phyloP scores from a whole-genome alignment of 2,113 vertebrate genomes.

The Proteles cristata region DNA sequence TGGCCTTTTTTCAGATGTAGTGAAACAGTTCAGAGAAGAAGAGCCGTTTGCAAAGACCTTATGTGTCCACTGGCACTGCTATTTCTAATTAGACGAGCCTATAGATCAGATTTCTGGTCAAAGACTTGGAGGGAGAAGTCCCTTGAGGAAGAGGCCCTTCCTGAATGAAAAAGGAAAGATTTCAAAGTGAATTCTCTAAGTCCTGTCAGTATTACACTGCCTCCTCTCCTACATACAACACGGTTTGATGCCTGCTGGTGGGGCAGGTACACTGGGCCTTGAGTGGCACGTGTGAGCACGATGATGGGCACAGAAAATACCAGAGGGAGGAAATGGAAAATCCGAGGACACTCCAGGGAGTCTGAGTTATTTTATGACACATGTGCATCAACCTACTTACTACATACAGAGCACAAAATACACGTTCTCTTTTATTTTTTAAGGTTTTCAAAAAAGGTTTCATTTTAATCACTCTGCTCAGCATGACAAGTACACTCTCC shows the following conservation, averaged over 20 bases:
- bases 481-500: no score
- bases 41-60: no score
- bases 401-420: background rate
- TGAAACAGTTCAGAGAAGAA: no score
- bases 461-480: no score
- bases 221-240: background rate
- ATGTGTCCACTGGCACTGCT: no score
- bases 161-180: background rate
- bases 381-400: background rate
- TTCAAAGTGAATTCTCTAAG: background rate
- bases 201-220: background rate
- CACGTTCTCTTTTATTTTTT: no score
- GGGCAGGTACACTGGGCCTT: background rate
- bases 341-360: no score
- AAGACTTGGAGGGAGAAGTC: background rate
- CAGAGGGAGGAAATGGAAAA: background rate
- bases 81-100: no score
- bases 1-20: no score
- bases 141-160: background rate
- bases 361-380: background rate
- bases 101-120: no score
- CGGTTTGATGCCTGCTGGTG: background rate
- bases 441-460: no score
- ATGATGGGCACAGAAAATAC: background rate
- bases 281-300: background rate